Base-by-base conservation (phyloP, 2,888 invertebrate genomes). In the Melanchra persicariae region DNA sequence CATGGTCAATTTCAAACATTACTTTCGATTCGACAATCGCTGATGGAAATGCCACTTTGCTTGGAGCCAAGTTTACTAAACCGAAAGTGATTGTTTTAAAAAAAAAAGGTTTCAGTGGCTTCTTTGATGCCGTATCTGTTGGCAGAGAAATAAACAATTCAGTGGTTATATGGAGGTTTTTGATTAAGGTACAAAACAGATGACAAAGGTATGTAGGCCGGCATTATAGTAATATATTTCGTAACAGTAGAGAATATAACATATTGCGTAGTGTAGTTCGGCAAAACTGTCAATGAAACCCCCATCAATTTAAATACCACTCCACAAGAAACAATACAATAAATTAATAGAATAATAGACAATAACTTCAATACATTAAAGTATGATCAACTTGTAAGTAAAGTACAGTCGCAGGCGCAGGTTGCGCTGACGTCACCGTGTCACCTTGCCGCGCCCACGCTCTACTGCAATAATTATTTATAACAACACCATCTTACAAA, bases 371-470 rank as follows among this genome's bases (percentile, higher is more conserved):
- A 57, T 69, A 72, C 60, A 71, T 73, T 74, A 72, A 81, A 80
- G 37, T 74, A 77, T 74, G 74, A 79, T 74, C 82, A 74, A 79
- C 69, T 82, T 78, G 74, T 70, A 79, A 75, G 74, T 71, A 61
- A 58, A 59, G 69, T 73, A 64, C 19, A 57, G 79, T 68, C 76
- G 81, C 63, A 24, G 12, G 85, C 85, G 85, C 87, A 84, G 86
- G 86, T 86, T 86, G 85, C 62, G 57, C 26, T 92, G 91, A 91
- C 91, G 90, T 92, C 91, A 92, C 72, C 73, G 76, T 86, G 89
- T 90, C 91, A 90, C 91, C 91, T 91, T 89, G 89, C 87, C 79
- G 84, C 90, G 84, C 90, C 90, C 87, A 89, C 90, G 82, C 74
- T 74, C 76, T 55, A 79, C 63, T 84, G 80, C 85, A 82, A 82